phyloP scores from a whole-genome alignment of 2,113 vertebrate genomes.

The Gallinago jamesoni region DNA sequence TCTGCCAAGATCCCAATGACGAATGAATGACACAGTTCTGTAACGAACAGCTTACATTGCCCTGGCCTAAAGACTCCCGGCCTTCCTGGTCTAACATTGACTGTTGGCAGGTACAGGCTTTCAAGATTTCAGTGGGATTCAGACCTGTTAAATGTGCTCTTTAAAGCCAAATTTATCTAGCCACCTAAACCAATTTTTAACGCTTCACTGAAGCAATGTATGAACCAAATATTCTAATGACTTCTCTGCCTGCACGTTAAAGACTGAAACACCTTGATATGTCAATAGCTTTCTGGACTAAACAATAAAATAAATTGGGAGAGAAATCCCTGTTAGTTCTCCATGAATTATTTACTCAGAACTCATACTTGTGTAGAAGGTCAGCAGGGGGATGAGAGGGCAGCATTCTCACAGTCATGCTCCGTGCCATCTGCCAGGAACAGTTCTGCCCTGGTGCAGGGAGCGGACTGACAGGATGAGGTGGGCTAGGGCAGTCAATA shows the following conservation, averaged over 20 bases:
- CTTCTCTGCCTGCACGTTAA: not conserved
- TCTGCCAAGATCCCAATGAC: not conserved
- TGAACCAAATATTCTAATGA: not conserved
- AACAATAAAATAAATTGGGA: not conserved
- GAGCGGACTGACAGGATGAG: not conserved
- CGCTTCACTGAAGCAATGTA: not conserved
- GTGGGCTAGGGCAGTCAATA: not conserved
- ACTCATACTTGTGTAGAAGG: not conserved
- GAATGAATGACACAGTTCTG: not conserved
- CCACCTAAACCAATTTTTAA: not conserved
- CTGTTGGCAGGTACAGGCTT: not conserved
- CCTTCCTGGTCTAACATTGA: not conserved
- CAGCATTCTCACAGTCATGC: not conserved
- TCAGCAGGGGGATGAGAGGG: not conserved
- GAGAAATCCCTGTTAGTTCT: not conserved
- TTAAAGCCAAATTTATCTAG: not conserved
- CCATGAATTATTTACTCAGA: conserved; percentile 24
- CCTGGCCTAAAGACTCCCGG: not conserved
- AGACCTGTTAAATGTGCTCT: not conserved
- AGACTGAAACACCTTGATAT: not conserved
- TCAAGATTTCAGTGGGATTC: not conserved
- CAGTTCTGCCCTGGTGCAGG: not conserved
- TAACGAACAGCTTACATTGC: not conserved
- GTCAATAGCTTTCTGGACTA: not conserved
- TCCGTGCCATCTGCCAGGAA: not conserved